phyloP scores from a whole-genome alignment of 2,113 vertebrate genomes.

The Lycocorax pyrrhopterus region DNA sequence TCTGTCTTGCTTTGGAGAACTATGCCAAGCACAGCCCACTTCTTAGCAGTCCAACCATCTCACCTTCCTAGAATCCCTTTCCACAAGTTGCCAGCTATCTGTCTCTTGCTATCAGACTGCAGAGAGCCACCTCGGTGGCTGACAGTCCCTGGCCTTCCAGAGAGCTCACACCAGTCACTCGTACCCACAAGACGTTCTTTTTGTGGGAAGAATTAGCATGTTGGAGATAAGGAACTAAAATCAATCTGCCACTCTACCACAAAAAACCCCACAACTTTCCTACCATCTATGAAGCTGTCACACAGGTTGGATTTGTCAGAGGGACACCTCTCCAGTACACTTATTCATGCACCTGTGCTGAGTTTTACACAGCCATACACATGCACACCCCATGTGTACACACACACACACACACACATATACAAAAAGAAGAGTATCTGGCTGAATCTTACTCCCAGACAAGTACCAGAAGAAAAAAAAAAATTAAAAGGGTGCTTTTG shows the following conservation, averaged over 20 bases:
- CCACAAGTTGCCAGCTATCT: neutral
- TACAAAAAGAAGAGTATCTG: neutral
- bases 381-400: neutral
- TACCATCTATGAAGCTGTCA: neutral
- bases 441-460: neutral
- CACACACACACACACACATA: neutral
- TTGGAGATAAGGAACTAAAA: neutral
- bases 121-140: neutral
- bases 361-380: neutral
- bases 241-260: neutral
- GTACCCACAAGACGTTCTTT: neutral
- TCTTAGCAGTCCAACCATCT: neutral
- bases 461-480: neutral
- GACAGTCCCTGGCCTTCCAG: neutral
- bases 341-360: neutral
- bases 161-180: neutral
- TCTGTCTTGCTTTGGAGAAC: slow-evolving; percentile 17
- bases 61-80: neutral
- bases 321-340: neutral
- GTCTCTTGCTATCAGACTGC: neutral
- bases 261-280: neutral
- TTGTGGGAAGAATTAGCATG: neutral
- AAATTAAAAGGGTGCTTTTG: neutral
- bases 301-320: neutral
- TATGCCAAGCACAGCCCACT: neutral